These are phyloP conservation scores for Cotesia glomerata DNA, from an alignment of 1,140 invertebrate species.

Conservation along the genomic window DNA sequence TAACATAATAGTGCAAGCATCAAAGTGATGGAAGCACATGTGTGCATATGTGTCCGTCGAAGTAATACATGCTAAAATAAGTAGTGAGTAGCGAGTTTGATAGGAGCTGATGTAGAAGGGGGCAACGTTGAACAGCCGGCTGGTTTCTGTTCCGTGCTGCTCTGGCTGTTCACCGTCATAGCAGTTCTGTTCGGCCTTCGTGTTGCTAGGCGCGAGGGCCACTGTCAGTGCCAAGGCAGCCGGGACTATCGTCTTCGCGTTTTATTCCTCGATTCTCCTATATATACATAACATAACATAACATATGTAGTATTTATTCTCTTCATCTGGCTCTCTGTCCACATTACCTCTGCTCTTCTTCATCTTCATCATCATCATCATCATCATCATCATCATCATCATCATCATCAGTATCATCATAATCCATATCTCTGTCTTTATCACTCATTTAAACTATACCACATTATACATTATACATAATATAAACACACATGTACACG, in stretches of 20 bases:
- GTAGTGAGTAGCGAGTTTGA: not conserved
- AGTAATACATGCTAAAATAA: not conserved
- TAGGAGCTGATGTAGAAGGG: slow-evolving; percentile 13
- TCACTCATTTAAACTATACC: too few species aligned
- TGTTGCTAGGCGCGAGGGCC: slow-evolving; percentile 36
- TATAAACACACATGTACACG: too few species aligned
- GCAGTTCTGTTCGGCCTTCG: slow-evolving; percentile 27
- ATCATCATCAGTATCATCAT: too few species aligned
- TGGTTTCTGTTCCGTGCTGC: slow-evolving; percentile 20
- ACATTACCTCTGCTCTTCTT: too few species aligned
- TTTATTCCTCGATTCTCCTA: not conserved
- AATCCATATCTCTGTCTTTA: too few species aligned
- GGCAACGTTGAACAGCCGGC: slow-evolving; percentile 11
- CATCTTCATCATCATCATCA: slow-evolving; percentile 5
- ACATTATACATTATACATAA: too few species aligned
- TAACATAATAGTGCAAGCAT: not conserved
- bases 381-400: not conserved
- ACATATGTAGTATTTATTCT: not conserved
- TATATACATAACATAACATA: too few species aligned
- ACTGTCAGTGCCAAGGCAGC: slow-evolving; percentile 37
- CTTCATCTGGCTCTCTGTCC: not conserved
- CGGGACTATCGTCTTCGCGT: slow-evolving; percentile 15
- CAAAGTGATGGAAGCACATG: not conserved
- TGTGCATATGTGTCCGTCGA: not conserved
- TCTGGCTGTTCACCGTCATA: slow-evolving; percentile 8